These are phyloP conservation scores for Eilema griseolum DNA, from an alignment of 2,888 invertebrate genomes.

Conservation along the genomic window DNA sequence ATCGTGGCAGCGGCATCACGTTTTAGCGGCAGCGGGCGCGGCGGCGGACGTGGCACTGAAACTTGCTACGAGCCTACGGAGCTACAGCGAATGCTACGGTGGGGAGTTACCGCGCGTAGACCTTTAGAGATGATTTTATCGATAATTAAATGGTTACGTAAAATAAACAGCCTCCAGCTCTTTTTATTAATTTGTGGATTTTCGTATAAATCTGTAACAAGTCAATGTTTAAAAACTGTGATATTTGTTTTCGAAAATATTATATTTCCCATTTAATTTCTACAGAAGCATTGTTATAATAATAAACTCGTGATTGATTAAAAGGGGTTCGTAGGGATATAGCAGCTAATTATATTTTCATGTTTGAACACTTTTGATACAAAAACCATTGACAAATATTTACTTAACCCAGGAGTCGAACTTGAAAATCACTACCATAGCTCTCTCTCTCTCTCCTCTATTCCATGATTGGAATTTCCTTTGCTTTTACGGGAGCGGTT, in stretches of 20 bases:
- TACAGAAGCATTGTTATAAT: background rate
- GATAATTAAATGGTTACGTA: constrained; percentile 44
- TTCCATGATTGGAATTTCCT: no score
- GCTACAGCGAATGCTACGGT: constrained; percentile 55
- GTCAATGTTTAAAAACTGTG: background rate
- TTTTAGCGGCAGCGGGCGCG: constrained; percentile 66
- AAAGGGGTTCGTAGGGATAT: background rate
- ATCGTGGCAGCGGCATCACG: constrained; percentile 57
- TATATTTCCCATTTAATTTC: background rate
- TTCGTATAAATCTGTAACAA: background rate
- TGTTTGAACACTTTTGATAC: background rate
- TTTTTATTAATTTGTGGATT: constrained; percentile 8
- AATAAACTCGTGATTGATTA: background rate
- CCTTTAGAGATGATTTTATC: constrained; percentile 37
- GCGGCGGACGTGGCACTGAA: constrained; percentile 75
- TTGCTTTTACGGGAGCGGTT: background rate
- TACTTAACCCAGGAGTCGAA: background rate
- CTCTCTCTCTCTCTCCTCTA: background rate
- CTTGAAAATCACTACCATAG: background rate
- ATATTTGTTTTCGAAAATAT: background rate
- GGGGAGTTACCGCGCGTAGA: constrained; percentile 35
- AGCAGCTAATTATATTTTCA: background rate
- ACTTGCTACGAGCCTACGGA: constrained; percentile 56
- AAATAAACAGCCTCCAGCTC: constrained; percentile 22
- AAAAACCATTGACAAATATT: background rate